Base-by-base conservation (phyloP, 2,797 vertebrate genomes). In the Hoplostethus atlanticus region DNA sequence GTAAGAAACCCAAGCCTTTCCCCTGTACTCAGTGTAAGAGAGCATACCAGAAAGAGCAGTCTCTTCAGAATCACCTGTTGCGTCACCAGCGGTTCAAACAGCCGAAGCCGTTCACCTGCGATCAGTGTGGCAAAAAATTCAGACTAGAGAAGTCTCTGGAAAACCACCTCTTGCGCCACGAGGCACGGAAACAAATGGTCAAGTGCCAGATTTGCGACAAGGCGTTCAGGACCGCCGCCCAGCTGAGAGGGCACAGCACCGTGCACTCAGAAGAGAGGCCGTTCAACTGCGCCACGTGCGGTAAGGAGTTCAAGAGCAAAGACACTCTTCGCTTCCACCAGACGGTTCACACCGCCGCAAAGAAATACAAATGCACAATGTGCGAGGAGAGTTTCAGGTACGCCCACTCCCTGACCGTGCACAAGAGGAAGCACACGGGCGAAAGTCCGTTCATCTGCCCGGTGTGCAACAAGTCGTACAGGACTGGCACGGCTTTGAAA, bases 221-320 rank as follows among this genome's bases (percentile, higher is more conserved):
- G 80, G 81, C 67, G 0, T 93, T 92, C 71, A 90, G 84, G 81
- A 89, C 86, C 0, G 6, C 84, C 0, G 91, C 91, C 5, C 91
- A 90, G 56, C 77, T 94, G 15, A 84, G 68, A 0, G 84, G 84
- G 42, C 93, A 94, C 87, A 89, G 88, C 86, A 78, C 90, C 17
- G 88, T 93, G 1, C 94, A 94, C 83, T 92, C 92, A 0, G 94
- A 92, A 0, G 89, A 92, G 9, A 67, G 91, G 0, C 92, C 92
- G 0, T 95, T 90, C 77, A 91, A 83, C 77, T 95, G 95, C 1
- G 81, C 81, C 0, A 91, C 92, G 0, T 95, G 94, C 2, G 92
- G 91, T 28, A 95, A 95, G 84, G 90, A 89, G 60, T 95, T 95
- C 70, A 91, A 92, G 76, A 94, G 93, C 7, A 92, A 92, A 56